Conservation (phyloP, 2,888 invertebrate species). For the Epistrophe grossulariae region DNA sequence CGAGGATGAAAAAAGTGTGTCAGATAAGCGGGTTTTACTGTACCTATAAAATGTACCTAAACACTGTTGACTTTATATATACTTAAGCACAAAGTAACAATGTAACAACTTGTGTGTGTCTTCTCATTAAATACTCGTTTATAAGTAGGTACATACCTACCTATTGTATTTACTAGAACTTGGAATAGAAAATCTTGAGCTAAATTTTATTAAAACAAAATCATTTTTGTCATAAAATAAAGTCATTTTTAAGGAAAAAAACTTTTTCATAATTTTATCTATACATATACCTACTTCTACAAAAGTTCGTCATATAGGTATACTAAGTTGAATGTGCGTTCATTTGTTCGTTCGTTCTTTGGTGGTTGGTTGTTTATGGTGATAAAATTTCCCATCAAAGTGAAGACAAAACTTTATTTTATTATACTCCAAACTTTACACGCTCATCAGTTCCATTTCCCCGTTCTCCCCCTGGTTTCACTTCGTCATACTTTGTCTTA, state of each 20-base stretch:
- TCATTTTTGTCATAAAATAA: slow-evolving; percentile 23
- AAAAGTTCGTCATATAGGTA: no score
- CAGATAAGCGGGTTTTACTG: no score
- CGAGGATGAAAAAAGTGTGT: no score
- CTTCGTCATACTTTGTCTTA: slow-evolving; percentile 22
- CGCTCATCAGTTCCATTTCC: not conserved
- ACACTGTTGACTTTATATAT: no score
- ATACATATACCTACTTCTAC: not conserved
- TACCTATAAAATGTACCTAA: no score
- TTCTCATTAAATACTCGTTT: not conserved
- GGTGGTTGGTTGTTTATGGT: slow-evolving; percentile 8
- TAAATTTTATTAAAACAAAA: slow-evolving; percentile 47
- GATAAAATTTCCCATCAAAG: slow-evolving; percentile 59
- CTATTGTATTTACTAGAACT: not conserved
- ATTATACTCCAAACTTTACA: slow-evolving; percentile 29
- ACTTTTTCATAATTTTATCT: slow-evolving; percentile 61
- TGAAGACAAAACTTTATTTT: slow-evolving; percentile 45
- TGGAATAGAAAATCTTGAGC: slow-evolving; percentile 28
- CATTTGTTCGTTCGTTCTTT: not conserved
- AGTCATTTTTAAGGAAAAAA: slow-evolving; percentile 59
- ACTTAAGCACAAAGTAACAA: not conserved
- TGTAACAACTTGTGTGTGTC: slow-evolving; percentile 5
- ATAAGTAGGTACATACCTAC: not conserved
- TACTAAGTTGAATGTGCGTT: not conserved
- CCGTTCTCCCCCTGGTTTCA: not conserved